A percentile compares a stretch with the other conserved stretches of the same genome.
These are phyloP conservation scores for Drosophila meridionalis DNA, from an alignment of 2,888 invertebrate species.

Conservation along the genomic window DNA sequence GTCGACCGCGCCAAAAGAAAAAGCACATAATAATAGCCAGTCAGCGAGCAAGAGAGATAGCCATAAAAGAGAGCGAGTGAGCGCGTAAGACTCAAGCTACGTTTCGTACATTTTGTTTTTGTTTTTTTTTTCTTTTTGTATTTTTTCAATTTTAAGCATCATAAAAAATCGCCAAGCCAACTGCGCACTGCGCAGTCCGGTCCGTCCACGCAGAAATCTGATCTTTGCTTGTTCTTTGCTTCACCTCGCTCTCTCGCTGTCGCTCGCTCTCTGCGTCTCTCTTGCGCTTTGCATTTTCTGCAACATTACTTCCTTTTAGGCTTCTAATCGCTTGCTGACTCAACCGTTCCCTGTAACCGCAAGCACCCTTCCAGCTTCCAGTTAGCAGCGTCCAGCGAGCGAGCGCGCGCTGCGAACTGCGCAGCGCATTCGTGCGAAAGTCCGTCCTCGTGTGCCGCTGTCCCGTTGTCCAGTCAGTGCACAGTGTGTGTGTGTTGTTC, in stretches of 20 bases:
- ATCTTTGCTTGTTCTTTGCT: conserved; percentile 41
- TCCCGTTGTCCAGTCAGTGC: conserved; percentile 31
- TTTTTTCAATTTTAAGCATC: conserved; percentile 70
- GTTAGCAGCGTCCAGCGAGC: conserved; percentile 10
- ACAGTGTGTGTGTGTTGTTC: conserved; percentile 54
- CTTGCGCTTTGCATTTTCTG: conserved; percentile 71
- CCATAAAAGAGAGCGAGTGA: conserved; percentile 5
- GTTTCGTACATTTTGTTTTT: conserved; percentile 9
- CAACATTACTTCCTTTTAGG: conserved; percentile 81
- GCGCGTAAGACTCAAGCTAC: conserved; percentile 44
- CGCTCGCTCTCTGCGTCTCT: conserved; percentile 9
- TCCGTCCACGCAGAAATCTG: conserved; percentile 65
- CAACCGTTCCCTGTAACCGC: conserved; percentile 49
- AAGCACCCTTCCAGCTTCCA: conserved; percentile 9
- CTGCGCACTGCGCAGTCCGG: conserved; percentile 40
- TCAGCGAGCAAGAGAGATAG: conserved; percentile 17
- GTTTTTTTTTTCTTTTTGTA: conserved; percentile 1
- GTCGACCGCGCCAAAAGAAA: conserved; percentile 55
- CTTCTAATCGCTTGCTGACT: conserved; percentile 79
- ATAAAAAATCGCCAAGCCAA: conserved; percentile 69
- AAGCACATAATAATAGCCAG: conserved; percentile 64
- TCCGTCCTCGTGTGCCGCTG: conserved; percentile 55
- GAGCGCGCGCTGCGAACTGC: conserved; percentile 25
- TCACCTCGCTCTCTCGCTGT: conserved; percentile 20
- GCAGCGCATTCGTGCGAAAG: conserved; percentile 77